Base-by-base conservation (phyloP, 2,888 invertebrate species). In the Rhingia campestris region DNA sequence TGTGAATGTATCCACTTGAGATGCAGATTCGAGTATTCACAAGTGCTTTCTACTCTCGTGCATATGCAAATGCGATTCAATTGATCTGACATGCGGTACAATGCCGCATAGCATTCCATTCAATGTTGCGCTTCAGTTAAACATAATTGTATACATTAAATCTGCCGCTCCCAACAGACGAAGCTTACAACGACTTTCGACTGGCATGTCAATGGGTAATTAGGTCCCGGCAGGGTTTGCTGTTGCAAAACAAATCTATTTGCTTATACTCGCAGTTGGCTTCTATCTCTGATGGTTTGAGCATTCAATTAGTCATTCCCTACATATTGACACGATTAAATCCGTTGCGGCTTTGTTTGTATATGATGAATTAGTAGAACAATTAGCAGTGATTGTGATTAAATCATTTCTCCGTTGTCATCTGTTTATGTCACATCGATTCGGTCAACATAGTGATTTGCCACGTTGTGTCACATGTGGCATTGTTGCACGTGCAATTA, bases 331-430 rank as follows among this genome's bases (percentile, higher is more conserved):
- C 32, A 30, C 12, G 53, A 33, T 53, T 53, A 53, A 53, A 53
- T 53, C 53, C 33, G 33, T 33, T 32, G 30, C 12, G 53, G 53
- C 33, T 53, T 53, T 53, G 53, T 53, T 33, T n/a, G 1, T 51
- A 10, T 32, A 7, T 53, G 53, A 32, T n/a, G 22, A 53, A 53
- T 53, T 53, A 35, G 53, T 35, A 12, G 35, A 53, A 33, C 53
- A 53, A 53, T 53, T 35, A 53, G 3, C 6, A 0, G n/a, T 53
- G 6, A 53, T 53, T 53, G n/a, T 6, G 22, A 22, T 22, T 22
- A 22, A 22, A 53, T 35, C 33, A 53, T 35, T 51, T 30, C 22
- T 22, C 22, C 1, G 22, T 22, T 22, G n/a, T 7, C 30, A 7
- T 51, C 10, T 10, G 51, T n/a, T 49, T 4, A 30, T 6, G 49